Evolutionary conservation across 2,888 invertebrate genomes (phyloP).

Genomic region (Mythimna vitellina): DNA sequence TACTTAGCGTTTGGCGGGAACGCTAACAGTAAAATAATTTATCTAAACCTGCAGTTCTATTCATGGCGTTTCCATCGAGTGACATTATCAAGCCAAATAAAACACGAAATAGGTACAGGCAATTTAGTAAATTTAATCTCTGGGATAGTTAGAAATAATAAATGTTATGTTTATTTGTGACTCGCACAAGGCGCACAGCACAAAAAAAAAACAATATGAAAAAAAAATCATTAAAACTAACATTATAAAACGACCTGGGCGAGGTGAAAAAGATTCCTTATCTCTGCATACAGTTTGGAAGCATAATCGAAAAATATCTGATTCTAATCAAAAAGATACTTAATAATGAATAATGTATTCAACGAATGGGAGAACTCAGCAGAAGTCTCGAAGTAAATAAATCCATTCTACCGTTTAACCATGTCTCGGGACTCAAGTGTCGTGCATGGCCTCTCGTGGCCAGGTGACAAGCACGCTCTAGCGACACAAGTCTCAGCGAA

Average conservation of each 20-base stretch:
- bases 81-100: background rate
- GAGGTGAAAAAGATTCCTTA: too few relatives aligned
- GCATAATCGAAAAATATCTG: background rate
- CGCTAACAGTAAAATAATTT: too few relatives aligned
- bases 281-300: background rate
- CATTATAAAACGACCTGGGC: too few relatives aligned
- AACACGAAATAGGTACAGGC: background rate
- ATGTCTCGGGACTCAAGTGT: constrained; percentile 30
- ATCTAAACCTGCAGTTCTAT: background rate
- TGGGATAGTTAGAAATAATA: background rate
- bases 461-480: constrained; percentile 41
- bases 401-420: constrained; percentile 29
- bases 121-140: constrained; percentile 1
- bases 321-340: background rate
- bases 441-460: constrained; percentile 31
- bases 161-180: too few relatives aligned
- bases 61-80: background rate
- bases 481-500: constrained; percentile 28
- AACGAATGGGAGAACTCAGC: constrained; percentile 18
- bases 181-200: too few relatives aligned
- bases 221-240: too few relatives aligned
- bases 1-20: too few relatives aligned
- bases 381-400: constrained; percentile 13
- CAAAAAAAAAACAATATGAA: too few relatives aligned
- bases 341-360: constrained; percentile 1